Conservation (phyloP, 1,140 invertebrate genomes). For the Drosophila kohkoa region DNA sequence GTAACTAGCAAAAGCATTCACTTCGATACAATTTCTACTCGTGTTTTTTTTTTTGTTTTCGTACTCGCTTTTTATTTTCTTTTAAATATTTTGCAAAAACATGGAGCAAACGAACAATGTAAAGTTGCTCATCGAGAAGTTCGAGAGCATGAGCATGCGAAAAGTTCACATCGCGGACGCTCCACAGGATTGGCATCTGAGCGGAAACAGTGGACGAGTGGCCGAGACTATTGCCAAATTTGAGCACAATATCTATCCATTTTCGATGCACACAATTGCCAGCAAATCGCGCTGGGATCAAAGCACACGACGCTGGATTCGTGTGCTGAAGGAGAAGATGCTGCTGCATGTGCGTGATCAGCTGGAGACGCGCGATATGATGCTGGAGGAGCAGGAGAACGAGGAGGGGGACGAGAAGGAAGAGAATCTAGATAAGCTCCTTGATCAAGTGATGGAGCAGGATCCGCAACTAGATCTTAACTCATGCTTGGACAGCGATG, state of each 20-base stretch:
- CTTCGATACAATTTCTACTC: not conserved
- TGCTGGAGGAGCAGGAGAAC: too few species aligned
- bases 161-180: not conserved
- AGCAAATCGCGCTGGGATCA: not conserved
- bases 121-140: conserved; percentile 25
- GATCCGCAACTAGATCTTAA: too few species aligned
- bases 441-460: too few species aligned
- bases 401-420: too few species aligned
- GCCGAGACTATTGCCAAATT: conserved; percentile 32
- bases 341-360: not conserved
- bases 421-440: too few species aligned
- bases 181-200: not conserved
- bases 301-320: not conserved
- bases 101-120: conserved; percentile 3
- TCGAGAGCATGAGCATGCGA: conserved; percentile 19
- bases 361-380: too few species aligned
- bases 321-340: conserved; percentile 1
- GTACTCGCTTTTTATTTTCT: not conserved
- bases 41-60: not conserved
- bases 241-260: conserved; percentile 6
- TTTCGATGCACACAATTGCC: not conserved
- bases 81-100: not conserved
- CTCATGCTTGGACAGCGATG: too few species aligned
- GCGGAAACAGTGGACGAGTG: not conserved
- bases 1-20: conserved; percentile 1